A percentile compares a stretch with the other conserved stretches of the same genome.
These are phyloP conservation scores for Andrena cerasifolii DNA, from an alignment of 1,140 invertebrate species.

Conservation along the genomic window DNA sequence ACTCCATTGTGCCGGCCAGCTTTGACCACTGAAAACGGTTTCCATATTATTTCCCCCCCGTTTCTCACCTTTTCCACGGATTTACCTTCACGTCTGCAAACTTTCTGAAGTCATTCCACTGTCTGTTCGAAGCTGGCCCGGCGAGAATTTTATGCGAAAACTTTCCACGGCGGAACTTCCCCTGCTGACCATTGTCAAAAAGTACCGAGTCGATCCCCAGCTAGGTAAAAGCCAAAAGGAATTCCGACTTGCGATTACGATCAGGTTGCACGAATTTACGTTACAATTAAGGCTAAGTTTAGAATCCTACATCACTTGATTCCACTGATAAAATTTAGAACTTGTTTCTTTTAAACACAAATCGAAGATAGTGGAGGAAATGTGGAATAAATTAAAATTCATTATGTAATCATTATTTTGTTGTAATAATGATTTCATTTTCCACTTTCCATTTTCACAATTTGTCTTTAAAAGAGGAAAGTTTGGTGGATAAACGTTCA, in stretches of 20 bases:
- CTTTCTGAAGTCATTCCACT: constrained; percentile 31
- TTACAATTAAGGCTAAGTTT: too few relatives aligned
- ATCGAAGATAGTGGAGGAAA: too few relatives aligned
- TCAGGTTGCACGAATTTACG: background rate
- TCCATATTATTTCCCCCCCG: constrained; percentile 50
- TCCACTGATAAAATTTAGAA: too few relatives aligned
- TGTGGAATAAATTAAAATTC: too few relatives aligned
- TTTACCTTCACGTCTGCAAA: constrained; percentile 31
- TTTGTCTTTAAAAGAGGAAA: constrained; percentile 9
- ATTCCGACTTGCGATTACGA: too few relatives aligned
- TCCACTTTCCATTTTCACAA: too few relatives aligned
- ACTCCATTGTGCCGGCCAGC: constrained; percentile 40
- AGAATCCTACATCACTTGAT: too few relatives aligned
- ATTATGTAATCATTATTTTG: too few relatives aligned
- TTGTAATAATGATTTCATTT: too few relatives aligned
- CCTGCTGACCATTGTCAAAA: background rate
- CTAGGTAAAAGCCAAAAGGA: background rate
- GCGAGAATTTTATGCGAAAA: constrained; percentile 27
- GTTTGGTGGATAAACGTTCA: constrained; percentile 1
- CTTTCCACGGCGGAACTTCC: background rate
- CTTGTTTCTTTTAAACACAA: too few relatives aligned
- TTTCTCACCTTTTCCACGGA: constrained; percentile 8
- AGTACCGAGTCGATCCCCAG: background rate
- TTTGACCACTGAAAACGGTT: constrained; percentile 49
- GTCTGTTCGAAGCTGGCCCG: constrained; percentile 20